Conservation (phyloP, 2,113 vertebrate genomes). For the Oryzias curvinotus region DNA sequence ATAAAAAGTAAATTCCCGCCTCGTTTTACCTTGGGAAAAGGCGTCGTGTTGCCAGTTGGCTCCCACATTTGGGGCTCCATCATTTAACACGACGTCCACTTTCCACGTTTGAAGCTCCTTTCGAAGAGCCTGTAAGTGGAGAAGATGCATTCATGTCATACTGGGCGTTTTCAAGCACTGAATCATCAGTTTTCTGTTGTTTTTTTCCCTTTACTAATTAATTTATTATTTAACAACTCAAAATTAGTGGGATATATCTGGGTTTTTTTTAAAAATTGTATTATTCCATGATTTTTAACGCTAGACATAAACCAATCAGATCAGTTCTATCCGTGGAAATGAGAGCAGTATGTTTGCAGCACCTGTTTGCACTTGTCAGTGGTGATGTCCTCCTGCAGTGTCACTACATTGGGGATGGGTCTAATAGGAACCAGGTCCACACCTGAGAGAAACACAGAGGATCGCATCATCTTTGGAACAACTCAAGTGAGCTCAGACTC, state of each 20-base stretch:
- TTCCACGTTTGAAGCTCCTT: conserved; percentile 98
- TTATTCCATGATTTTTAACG: no score
- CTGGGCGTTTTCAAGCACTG: not conserved
- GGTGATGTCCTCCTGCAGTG: conserved; percentile 94
- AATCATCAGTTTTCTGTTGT: not conserved
- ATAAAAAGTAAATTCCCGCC: not conserved
- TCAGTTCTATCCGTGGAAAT: no score
- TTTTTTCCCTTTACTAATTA: no score
- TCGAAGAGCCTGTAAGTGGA: conserved; percentile 78
- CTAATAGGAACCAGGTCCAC: conserved; percentile 95
- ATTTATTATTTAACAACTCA: no score
- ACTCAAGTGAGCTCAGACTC: not conserved
- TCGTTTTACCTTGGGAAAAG: conserved; percentile 87
- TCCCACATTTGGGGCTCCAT: conserved; percentile 93
- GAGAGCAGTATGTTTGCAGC: not conserved
- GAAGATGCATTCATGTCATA: not conserved
- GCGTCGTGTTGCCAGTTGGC: conserved; percentile 95
- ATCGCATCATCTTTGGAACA: not conserved
- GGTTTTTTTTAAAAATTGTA: no score
- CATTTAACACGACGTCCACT: conserved; percentile 93
- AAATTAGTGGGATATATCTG: no score
- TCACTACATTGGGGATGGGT: conserved; percentile 89
- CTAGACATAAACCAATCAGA: no score
- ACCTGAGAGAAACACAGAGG: conserved; percentile 67
- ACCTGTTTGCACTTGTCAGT: conserved; percentile 94